Conservation (phyloP, 2,797 vertebrate species). For the Garrulus glandarius region DNA sequence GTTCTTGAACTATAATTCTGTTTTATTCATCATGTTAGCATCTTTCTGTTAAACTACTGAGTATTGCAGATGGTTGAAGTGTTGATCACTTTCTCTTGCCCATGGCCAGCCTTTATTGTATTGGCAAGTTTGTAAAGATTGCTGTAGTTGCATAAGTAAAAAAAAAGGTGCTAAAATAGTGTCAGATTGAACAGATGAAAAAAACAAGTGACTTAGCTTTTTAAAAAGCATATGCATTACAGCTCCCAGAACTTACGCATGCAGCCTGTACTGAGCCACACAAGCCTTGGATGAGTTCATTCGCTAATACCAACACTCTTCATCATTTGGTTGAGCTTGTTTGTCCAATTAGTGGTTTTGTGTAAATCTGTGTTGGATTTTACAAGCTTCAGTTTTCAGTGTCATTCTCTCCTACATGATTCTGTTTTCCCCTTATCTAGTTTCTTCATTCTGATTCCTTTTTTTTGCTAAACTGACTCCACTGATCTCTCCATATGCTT, state of each 20-base stretch:
- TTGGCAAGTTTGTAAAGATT: neutral
- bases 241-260: neutral
- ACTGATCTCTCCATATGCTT: neutral
- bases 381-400: neutral
- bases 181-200: neutral
- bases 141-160: neutral
- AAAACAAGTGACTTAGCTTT: neutral
- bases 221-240: neutral
- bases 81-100: neutral
- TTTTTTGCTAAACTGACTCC: neutral
- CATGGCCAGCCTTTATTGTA: neutral
- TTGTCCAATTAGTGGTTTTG: neutral
- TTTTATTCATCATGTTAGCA: neutral
- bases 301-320: neutral
- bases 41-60: neutral
- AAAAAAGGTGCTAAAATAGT: neutral
- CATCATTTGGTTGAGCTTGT: fast-evolving
- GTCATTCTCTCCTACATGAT: neutral
- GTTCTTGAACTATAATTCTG: neutral
- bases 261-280: neutral
- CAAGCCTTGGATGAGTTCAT: neutral
- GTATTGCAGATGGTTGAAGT: neutral
- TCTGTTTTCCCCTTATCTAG: neutral
- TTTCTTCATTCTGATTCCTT: neutral
- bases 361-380: neutral